phyloP scores from a whole-genome alignment of 1,140 invertebrate genomes.

The Drosophila varians region DNA sequence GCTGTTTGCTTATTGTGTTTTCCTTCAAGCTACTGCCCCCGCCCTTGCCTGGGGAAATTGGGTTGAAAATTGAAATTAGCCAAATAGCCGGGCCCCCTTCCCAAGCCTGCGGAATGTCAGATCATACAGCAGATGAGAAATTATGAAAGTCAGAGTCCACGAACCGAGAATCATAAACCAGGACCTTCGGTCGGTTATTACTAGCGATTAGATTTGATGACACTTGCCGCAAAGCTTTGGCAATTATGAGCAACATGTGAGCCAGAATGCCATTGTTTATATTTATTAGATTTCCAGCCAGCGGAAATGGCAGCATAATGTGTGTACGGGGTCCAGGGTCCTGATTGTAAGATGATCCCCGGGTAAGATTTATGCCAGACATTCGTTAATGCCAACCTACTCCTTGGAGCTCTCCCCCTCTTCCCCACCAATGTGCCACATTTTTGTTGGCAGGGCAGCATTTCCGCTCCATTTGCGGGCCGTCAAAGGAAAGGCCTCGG shows the following conservation, averaged over 20 bases:
- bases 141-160: slow-evolving; percentile 18
- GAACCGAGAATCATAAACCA: slow-evolving; percentile 31
- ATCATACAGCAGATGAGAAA: background rate
- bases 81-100: slow-evolving; percentile 20
- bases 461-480: slow-evolving; percentile 77
- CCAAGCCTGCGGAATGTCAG: background rate
- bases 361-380: slow-evolving; percentile 73
- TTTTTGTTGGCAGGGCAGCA: slow-evolving; percentile 38
- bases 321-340: slow-evolving; percentile 5
- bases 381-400: slow-evolving; percentile 65
- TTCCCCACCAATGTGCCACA: background rate
- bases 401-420: background rate
- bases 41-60: slow-evolving; percentile 34
- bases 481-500: slow-evolving; percentile 45
- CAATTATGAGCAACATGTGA: slow-evolving; percentile 74
- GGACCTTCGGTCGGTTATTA: slow-evolving; percentile 36
- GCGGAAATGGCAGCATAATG: slow-evolving; percentile 70
- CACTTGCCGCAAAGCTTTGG: slow-evolving; percentile 24
- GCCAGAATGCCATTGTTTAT: slow-evolving; percentile 56
- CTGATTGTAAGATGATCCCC: slow-evolving; percentile 62
- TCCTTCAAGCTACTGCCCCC: slow-evolving; percentile 8
- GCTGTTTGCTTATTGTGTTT: slow-evolving; percentile 47
- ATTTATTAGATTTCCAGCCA: slow-evolving; percentile 68
- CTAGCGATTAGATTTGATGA: slow-evolving; percentile 48
- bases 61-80: slow-evolving; percentile 75